Conservation (phyloP, 2,888 invertebrate genomes). For the Catocala nupta region DNA sequence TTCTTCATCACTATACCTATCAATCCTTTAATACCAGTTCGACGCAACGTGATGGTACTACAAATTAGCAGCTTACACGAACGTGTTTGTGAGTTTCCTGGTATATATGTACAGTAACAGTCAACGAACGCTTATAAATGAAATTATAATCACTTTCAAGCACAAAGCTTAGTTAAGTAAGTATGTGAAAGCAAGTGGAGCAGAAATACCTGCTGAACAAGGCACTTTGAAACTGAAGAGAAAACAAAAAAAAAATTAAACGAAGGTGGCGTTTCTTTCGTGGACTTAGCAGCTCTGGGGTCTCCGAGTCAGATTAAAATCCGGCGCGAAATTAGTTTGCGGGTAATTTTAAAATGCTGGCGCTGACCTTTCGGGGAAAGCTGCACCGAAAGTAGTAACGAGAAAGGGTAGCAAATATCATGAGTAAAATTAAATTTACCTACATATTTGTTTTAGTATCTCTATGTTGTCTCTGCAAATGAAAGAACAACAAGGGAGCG, state of each 20-base stretch:
- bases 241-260: constrained; percentile 5
- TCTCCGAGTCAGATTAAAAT: constrained; percentile 1
- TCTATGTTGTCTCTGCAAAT: constrained; percentile 3
- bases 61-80: too few species aligned
- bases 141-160: not conserved
- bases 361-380: constrained; percentile 1
- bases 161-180: not conserved
- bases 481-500: constrained; percentile 1
- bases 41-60: too few species aligned
- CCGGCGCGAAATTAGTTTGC: constrained; percentile 4
- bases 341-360: constrained; percentile 11
- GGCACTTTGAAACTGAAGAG: constrained; percentile 9
- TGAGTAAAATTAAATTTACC: constrained; percentile 6
- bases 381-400: constrained; percentile 5
- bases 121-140: not conserved
- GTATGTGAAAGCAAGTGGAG: not conserved
- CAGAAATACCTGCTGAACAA: not conserved
- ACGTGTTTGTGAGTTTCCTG: too few species aligned
- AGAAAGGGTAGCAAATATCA: constrained; percentile 9
- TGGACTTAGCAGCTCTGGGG: not conserved
- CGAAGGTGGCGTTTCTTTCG: constrained; percentile 1
- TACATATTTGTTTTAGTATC: constrained; percentile 1
- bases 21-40: too few species aligned
- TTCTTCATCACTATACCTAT: too few species aligned
- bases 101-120: too few species aligned